Conservation (phyloP, 2,113 vertebrate genomes). For the Leucoraja erinaceus region DNA sequence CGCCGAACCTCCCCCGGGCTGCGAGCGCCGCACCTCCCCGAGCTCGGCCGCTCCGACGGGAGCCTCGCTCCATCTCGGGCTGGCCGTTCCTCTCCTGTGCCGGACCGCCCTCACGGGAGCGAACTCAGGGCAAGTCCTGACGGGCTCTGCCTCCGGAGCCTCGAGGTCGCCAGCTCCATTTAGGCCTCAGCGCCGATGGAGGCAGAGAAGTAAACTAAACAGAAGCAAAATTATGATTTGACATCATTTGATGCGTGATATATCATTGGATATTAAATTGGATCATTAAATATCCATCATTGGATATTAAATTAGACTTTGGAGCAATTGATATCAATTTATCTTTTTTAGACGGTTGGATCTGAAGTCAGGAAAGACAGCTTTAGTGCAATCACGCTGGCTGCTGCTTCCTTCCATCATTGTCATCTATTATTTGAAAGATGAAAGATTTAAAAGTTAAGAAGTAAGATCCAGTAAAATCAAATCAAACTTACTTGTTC, state of each 20-base stretch:
- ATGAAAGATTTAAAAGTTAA: neutral
- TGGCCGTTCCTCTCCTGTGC: too few species aligned
- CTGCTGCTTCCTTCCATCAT: neutral
- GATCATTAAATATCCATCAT: neutral
- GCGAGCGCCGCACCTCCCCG: too few species aligned
- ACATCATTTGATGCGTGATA: neutral
- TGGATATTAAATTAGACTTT: neutral
- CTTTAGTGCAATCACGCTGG: neutral
- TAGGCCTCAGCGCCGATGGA: too few species aligned
- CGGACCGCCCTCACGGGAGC: too few species aligned
- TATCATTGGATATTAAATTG: neutral
- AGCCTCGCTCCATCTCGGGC: too few species aligned
- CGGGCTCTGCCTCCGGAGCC: too few species aligned
- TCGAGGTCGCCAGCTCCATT: too few species aligned
- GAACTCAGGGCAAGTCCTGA: too few species aligned
- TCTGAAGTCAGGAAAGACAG: neutral
- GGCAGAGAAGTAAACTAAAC: neutral
- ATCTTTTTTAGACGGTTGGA: neutral
- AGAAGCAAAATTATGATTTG: constrained; percentile 6
- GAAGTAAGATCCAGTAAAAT: too few species aligned
- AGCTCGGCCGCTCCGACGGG: too few species aligned
- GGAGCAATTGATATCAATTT: neutral
- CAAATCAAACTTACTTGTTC: neutral
- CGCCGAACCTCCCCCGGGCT: too few species aligned
- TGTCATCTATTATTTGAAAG: neutral